These are phyloP conservation scores for Tapirus terrestris DNA, from an alignment of 2,113 vertebrate species.

Conservation along the genomic window DNA sequence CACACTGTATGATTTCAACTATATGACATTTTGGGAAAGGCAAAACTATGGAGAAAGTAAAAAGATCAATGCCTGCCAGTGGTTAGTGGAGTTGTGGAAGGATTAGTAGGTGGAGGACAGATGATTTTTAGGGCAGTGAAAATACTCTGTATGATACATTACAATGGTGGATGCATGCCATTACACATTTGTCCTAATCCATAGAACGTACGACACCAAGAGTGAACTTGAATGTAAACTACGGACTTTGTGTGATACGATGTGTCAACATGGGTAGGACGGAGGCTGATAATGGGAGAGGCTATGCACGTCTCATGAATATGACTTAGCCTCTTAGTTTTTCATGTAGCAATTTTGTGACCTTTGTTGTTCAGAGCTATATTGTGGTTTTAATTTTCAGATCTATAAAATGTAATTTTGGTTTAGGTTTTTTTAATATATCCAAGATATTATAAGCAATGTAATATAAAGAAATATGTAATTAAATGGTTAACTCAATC, in stretches of 20 bases:
- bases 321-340: background rate
- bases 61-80: too few species aligned
- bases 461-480: background rate
- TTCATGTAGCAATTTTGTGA: background rate
- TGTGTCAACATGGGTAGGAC: background rate
- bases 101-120: too few species aligned
- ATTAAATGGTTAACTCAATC: background rate
- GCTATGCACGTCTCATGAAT: background rate
- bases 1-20: too few species aligned
- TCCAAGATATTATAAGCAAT: background rate
- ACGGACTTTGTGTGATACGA: background rate
- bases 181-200: too few species aligned
- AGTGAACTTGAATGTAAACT: background rate
- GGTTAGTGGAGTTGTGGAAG: too few species aligned
- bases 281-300: background rate
- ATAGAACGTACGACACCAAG: too few species aligned
- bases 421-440: slow-evolving; percentile 1
- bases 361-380: background rate
- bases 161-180: too few species aligned
- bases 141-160: too few species aligned
- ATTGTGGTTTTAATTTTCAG: slow-evolving; percentile 10
- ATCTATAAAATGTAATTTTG: background rate
- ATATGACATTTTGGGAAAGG: too few species aligned
- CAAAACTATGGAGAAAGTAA: too few species aligned
- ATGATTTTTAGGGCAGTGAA: too few species aligned